Evolutionary conservation across 2,797 vertebrate species (phyloP), one percentile per base, ranked within the genome.

Genomic region (Pangasius djambal): DNA sequence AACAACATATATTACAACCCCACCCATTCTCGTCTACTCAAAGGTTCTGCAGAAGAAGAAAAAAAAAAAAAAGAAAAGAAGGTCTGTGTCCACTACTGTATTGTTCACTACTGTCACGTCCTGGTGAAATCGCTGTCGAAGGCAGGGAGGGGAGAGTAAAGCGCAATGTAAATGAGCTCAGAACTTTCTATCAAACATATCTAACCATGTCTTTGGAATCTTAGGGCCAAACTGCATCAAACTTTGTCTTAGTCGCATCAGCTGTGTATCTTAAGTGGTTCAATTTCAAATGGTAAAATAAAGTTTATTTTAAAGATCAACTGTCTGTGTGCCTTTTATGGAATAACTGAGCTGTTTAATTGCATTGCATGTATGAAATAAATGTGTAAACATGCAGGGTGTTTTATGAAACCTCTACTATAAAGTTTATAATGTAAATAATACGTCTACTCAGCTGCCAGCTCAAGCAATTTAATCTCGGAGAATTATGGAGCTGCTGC

Each of bases 291-390:
- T 96, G 95, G 93, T 95, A 95, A 97, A 90, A 97, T 97, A 97
- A 97, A 97, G 95, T 96, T 93, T 97, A 97, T 97, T 97, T 97
- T 97, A 97, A 96, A 97, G 95, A 96, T 96, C 96, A 96, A 59
- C 1, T 77, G 69, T 82, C 87, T 84, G 74, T 81, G 28, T 90
- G 83, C 9, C 9, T 22, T 50, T 87, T 61, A 7, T 74, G 55
- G 34, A n/a, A 85, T 67, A 50, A n/a, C 44, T n/a, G 63, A 70
- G 83, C n/a, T 55, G n/a, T 85, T 70, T 55, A n/a, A 61, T 25
- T 61, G 34, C 44, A 28, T 28, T 63, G 57, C 5, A 13, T 40
- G 55, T 13, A 63, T 69, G 10, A 34, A 69, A 63, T 40, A 61
- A 82, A 50, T 31, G 44, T 83, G 59, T 83, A 67, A 84, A 69